Evolutionary conservation across 2,113 vertebrate genomes (phyloP).

Genomic region (Corythoichthys intestinalis): DNA sequence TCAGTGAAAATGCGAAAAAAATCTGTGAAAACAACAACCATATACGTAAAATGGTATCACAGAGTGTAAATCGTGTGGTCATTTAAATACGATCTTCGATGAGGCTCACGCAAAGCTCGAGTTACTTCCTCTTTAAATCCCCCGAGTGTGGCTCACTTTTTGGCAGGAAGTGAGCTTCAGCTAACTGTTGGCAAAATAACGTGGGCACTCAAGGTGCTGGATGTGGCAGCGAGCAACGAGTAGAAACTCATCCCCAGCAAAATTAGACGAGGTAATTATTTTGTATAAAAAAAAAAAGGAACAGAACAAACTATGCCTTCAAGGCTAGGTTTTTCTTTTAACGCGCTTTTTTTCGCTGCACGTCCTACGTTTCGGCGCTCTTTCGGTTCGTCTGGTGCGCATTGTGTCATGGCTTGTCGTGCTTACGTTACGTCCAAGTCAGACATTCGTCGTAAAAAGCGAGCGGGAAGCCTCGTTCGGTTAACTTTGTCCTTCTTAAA

Average conservation of each 20-base stretch:
- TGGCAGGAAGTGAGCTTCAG: constrained; percentile 59
- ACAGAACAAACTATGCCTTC: accelerated
- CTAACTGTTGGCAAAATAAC: constrained; percentile 48
- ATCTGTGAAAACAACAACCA: not conserved
- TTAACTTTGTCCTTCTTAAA: constrained; percentile 29
- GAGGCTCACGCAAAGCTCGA: not conserved
- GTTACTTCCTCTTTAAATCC: constrained; percentile 47
- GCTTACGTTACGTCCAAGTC: constrained; percentile 14
- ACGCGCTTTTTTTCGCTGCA: too few species aligned
- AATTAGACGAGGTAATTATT: constrained; percentile 41
- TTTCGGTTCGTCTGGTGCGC: constrained; percentile 3
- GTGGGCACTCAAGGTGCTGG: constrained; percentile 41
- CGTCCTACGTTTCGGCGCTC: not conserved
- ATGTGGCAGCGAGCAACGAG: constrained; percentile 35
- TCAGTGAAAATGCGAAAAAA: not conserved
- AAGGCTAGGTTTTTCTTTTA: accelerated
- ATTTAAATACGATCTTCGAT: not conserved
- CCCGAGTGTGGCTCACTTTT: constrained; percentile 28
- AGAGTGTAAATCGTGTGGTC: not conserved
- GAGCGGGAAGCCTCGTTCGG: not conserved
- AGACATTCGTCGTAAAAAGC: not conserved
- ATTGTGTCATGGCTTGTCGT: constrained; percentile 42
- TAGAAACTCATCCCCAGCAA: not conserved
- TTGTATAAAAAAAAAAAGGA: not conserved
- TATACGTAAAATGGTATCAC: not conserved